phyloP scores from a whole-genome alignment of 2,888 invertebrate genomes.

The Cistogaster globosa region DNA sequence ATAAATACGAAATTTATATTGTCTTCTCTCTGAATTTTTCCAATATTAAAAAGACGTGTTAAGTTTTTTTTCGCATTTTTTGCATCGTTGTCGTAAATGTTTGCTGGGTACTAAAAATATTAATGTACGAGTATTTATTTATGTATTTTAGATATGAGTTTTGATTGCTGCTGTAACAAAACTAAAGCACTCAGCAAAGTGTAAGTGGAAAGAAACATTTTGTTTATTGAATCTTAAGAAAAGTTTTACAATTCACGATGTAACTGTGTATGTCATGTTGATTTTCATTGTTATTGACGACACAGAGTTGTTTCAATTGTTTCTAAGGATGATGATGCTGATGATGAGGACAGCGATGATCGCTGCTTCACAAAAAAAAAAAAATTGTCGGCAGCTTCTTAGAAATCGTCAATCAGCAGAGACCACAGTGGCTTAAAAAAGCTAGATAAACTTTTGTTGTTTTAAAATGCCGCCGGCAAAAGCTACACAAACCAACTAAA shows the following conservation, averaged over 20 bases:
- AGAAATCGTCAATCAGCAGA: constrained; percentile 70
- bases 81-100: neutral
- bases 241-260: constrained; percentile 14
- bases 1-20: too few species aligned
- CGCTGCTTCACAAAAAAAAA: constrained; percentile 45
- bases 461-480: constrained; percentile 58
- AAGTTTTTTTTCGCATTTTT: too few species aligned
- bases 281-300: constrained; percentile 55
- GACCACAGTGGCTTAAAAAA: constrained; percentile 70
- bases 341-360: constrained; percentile 36
- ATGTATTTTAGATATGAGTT: constrained; percentile 29
- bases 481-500: constrained; percentile 22
- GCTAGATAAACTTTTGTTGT: constrained; percentile 63
- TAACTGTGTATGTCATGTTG: constrained; percentile 63
- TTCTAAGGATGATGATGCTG: constrained; percentile 40
- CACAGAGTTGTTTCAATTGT: constrained; percentile 14
- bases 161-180: constrained; percentile 8
- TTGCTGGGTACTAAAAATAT: neutral
- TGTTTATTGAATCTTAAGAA: constrained; percentile 19
- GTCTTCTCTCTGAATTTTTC: too few species aligned
- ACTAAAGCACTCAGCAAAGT: constrained; percentile 9
- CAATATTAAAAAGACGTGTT: too few species aligned
- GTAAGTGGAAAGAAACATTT: constrained; percentile 8
- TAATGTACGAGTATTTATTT: neutral
- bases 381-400: constrained; percentile 69